phyloP scores from a whole-genome alignment of 2,113 vertebrate species.

The Rhinopomastus cyanomelas region DNA sequence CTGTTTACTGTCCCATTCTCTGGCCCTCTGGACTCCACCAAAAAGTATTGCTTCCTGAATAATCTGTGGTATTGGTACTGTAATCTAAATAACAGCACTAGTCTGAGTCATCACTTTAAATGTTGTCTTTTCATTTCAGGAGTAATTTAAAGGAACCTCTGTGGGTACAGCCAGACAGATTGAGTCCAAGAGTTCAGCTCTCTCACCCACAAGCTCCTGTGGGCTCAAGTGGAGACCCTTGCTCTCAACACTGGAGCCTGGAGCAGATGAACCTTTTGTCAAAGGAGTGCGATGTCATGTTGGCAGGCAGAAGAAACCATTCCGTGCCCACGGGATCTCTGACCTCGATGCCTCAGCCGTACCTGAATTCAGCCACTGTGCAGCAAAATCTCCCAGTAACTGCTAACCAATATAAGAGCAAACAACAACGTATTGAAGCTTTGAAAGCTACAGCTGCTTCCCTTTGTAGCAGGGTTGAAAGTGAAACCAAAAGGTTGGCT shows the following conservation, averaged over 20 bases:
- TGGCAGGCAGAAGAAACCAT: conserved; percentile 58
- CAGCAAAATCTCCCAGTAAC: conserved; percentile 64
- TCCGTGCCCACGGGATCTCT: conserved; percentile 35
- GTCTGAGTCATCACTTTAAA: not conserved
- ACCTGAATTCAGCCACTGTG: conserved; percentile 55
- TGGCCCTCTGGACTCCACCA: not conserved
- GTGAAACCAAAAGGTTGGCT: conserved; percentile 88
- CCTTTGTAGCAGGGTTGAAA: conserved; percentile 92
- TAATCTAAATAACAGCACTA: not conserved
- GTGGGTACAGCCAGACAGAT: conserved; percentile 77
- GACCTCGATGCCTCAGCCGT: conserved; percentile 55
- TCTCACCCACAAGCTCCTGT: conserved; percentile 40
- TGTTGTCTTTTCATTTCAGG: conserved; percentile 67
- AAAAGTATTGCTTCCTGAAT: not conserved
- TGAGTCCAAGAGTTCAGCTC: conserved; percentile 70
- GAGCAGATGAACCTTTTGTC: conserved; percentile 74
- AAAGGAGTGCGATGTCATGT: conserved; percentile 72
- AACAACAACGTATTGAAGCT: conserved; percentile 86
- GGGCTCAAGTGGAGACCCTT: conserved; percentile 72
- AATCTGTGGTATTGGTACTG: not conserved
- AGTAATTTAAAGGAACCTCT: conserved; percentile 75
- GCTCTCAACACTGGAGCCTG: conserved; percentile 81
- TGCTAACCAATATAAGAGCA: conserved; percentile 75
- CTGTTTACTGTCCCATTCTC: not conserved
- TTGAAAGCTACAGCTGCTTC: conserved; percentile 92